Conservation (phyloP, 2,797 vertebrate species). For the Pempheris klunzingeri region DNA sequence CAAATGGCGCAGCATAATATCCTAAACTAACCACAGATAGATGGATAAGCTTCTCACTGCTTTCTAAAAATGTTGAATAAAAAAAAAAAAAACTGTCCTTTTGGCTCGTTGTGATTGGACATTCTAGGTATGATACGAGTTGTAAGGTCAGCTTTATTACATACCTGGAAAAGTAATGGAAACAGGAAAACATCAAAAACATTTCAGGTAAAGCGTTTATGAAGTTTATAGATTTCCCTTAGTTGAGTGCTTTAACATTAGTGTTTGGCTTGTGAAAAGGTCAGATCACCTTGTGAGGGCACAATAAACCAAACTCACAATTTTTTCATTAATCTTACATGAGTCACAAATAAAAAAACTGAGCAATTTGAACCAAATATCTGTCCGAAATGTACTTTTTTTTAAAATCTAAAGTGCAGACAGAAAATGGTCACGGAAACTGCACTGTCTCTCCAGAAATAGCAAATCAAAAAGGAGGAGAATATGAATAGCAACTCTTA, state of each 20-base stretch:
- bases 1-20: neutral
- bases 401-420: conserved; percentile 12
- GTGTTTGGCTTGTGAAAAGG: conserved; percentile 3
- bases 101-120: neutral
- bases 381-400: conserved; percentile 39
- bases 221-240: conserved; percentile 23
- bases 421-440: conserved; percentile 38
- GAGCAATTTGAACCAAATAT: conserved; percentile 6
- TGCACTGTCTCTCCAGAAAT: conserved; percentile 48
- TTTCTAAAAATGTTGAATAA: conserved; percentile 5
- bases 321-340: conserved; percentile 28
- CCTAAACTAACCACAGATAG: conserved; percentile 38
- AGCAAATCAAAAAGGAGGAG: conserved; percentile 55
- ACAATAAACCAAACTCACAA: conserved; percentile 26
- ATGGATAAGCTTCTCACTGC: conserved; percentile 38
- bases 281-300: conserved; percentile 6
- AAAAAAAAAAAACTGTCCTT: neutral
- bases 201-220: conserved; percentile 25
- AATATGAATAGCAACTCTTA: conserved; percentile 53
- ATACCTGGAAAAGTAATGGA: conserved; percentile 30
- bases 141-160: neutral
- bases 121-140: neutral
- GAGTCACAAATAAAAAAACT: conserved; percentile 38
- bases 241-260: conserved; percentile 16
- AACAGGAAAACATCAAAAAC: conserved; percentile 25